A percentile compares a stretch with the other conserved stretches of the same genome.
These are phyloP conservation scores for Drosophila ustulata DNA, from an alignment of 2,888 invertebrate species.

Conservation along the genomic window DNA sequence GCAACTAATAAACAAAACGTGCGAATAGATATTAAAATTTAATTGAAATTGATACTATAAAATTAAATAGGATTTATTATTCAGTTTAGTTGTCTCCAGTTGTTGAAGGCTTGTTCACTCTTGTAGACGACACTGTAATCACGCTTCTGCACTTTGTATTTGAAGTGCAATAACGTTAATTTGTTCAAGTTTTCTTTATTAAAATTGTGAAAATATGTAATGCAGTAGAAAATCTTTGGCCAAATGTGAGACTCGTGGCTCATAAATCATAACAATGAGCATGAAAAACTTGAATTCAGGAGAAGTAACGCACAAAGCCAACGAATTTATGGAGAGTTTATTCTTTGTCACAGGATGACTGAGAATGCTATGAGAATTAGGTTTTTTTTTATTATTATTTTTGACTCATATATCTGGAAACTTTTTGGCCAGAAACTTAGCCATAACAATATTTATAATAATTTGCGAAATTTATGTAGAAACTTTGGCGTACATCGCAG, in stretches of 20 bases:
- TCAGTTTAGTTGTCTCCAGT: no score
- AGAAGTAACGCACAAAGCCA: slow-evolving; percentile 9
- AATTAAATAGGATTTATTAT: no score
- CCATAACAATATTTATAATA: slow-evolving; percentile 59
- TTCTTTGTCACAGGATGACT: slow-evolving; percentile 32
- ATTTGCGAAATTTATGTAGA: slow-evolving; percentile 65
- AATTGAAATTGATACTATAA: no score
- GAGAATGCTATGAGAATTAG: slow-evolving; percentile 14
- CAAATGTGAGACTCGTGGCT: not conserved
- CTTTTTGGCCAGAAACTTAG: slow-evolving; percentile 43
- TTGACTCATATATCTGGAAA: slow-evolving; percentile 19
- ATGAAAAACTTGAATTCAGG: slow-evolving; percentile 5
- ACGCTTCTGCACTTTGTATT: no score
- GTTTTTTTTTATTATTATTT: slow-evolving; percentile 34
- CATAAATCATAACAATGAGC: slow-evolving; percentile 10
- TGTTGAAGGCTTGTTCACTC: not conserved
- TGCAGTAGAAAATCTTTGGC: not conserved
- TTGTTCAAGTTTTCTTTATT: not conserved
- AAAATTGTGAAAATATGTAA: not conserved
- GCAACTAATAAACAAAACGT: no score
- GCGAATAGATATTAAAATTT: no score
- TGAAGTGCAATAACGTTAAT: no score
- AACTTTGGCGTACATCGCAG: slow-evolving; percentile 51
- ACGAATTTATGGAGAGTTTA: slow-evolving; percentile 19
- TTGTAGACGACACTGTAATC: not conserved